Evolutionary conservation across 2,797 vertebrate species (phyloP).

Genomic region (Ctenosaura bakeri): DNA sequence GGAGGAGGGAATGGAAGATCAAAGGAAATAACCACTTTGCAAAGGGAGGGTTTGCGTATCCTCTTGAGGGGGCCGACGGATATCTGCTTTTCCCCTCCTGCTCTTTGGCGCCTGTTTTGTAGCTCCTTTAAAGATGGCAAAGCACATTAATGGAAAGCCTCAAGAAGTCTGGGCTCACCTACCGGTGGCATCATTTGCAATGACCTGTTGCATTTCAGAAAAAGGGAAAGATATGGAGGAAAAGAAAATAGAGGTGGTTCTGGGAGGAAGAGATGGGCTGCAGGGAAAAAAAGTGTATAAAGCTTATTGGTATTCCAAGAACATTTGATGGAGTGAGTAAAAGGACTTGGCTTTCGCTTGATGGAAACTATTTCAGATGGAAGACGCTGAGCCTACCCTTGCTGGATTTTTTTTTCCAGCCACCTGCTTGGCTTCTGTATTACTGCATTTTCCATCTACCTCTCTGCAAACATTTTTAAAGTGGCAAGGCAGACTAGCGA

Average conservation of each 20-base stretch:
- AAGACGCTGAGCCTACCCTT: neutral
- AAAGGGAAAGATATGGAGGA: fast-evolving
- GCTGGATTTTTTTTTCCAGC: neutral
- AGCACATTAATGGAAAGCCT: neutral
- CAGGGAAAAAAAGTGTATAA: too few species aligned
- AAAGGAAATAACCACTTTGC: constrained; percentile 41
- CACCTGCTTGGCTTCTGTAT: neutral
- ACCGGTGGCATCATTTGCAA: neutral
- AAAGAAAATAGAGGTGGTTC: neutral
- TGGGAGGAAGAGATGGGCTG: neutral
- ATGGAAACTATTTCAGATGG: neutral
- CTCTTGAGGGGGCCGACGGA: neutral
- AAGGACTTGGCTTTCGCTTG: neutral
- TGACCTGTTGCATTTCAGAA: neutral
- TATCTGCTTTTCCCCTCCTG: neutral
- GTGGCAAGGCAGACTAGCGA: neutral
- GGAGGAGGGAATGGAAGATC: neutral
- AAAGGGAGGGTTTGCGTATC: neutral
- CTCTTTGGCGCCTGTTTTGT: neutral
- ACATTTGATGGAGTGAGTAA: neutral
- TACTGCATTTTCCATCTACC: neutral
- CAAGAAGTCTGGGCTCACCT: neutral
- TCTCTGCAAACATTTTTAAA: neutral
- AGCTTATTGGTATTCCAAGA: constrained; percentile 3
- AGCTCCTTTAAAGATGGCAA: neutral